Evolutionary conservation across 2,113 vertebrate species (phyloP).

Genomic region (Neodon shergylaensis): DNA sequence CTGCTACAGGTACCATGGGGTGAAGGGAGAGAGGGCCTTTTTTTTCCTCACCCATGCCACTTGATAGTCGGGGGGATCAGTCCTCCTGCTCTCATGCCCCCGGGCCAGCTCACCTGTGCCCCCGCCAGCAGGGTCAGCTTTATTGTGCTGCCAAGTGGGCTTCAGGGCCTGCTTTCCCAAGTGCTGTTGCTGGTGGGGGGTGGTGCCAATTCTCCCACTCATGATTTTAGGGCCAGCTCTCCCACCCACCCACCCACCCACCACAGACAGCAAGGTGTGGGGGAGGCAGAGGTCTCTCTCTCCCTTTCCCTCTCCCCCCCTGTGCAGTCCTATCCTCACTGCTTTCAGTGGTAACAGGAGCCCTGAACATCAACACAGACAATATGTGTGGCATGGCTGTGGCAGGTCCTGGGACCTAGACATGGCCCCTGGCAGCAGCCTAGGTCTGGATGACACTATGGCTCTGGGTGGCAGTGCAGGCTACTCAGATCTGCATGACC

Average conservation of each 20-base stretch:
- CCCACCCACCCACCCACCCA: no score
- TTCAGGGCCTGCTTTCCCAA: background rate
- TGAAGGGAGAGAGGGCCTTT: no score
- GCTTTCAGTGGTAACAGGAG: background rate
- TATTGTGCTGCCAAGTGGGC: background rate
- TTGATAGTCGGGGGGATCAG: no score
- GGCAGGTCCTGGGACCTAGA: no score
- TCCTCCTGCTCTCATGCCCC: no score
- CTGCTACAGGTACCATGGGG: background rate
- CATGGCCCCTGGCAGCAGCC: no score
- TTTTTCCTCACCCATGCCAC: no score
- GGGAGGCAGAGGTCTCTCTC: background rate
- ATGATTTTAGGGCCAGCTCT: background rate
- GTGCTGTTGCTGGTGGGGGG: no score
- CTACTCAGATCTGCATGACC: background rate
- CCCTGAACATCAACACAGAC: background rate
- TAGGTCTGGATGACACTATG: no score
- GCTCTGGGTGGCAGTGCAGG: no score
- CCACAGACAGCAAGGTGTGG: background rate
- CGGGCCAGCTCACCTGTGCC: no score
- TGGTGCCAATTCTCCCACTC: background rate
- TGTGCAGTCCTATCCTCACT: background rate
- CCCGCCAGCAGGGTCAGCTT: background rate
- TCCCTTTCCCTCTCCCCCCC: background rate
- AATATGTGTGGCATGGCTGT: no score